Evolutionary conservation across 2,797 vertebrate species (phyloP), one percentile per base, ranked within the genome.

Genomic region (Apodemus agrarius): DNA sequence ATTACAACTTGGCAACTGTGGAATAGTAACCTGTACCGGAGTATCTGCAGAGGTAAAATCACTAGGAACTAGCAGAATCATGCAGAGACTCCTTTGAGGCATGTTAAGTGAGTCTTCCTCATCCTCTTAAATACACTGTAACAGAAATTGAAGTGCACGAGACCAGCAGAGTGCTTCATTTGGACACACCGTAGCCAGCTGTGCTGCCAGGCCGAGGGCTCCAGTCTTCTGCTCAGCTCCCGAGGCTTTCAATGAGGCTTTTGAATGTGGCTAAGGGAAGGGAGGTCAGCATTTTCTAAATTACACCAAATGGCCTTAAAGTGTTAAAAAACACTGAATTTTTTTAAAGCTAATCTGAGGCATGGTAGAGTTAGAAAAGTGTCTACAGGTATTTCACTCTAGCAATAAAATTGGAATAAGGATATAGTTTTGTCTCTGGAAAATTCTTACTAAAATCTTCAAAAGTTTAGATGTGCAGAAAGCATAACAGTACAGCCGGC

Each of bases 101-200:
- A 91, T 98, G 96, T 98, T 98, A 98, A 97, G 96, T 83, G 94
- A 90, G 76, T 97, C 97, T 97, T 97, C 96, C 67, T 95, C n/a
- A 52, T 87, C 96, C 98, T 96, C 96, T 97, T 88, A 92, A 95
- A 85, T 91, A 90, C 79, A 0, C 76, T 97, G 94, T 96, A 97
- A 92, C 97, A 98, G 97, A 98, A 98, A 98, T 96, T 99, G 98
- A 99, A 99, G 98, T 99, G 98, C 98, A 98, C 96, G 96, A 96
- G 97, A 98, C 97, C 97, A 97, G 97, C 4, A 52, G 84, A 98
- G 97, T 97, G 84, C 97, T 90, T 97, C 96, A 95, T 98, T 96
- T 98, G 97, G 97, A 92, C 76, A 86, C 43, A 97, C 90, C 69
- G 97, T 93, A 97, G 93, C 82, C 89, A 96, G 63, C 54, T 86